Base-by-base conservation (phyloP, 2,797 vertebrate genomes). In the Ibycter americanus region DNA sequence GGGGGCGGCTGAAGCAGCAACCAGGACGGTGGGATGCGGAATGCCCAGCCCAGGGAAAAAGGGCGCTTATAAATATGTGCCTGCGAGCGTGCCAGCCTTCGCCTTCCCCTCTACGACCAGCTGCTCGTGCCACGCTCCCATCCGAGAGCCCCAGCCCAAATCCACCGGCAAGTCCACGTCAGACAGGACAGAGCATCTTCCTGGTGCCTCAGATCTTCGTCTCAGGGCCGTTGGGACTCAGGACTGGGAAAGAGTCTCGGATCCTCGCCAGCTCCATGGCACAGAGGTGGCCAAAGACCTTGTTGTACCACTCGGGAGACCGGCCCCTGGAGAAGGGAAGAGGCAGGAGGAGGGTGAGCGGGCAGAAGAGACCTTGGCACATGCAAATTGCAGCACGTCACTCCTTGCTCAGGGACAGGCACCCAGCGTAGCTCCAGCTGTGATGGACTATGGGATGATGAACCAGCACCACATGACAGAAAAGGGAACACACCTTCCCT, bases 281-380 rank as follows among this genome's bases (percentile, higher is more conserved):
- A 62, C 98, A 99, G 55, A 99, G 98, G 83, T 99, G 98, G 32
- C 99, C 98, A 27, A 98, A 99, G 61, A 99, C 98, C 88, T 99
- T 99, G 97, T 98, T 99, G 97, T 99, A 99, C 99, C 99, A 99
- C 87, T 99, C 99, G 3, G 98, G 98, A 97, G 99, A 99, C 34
- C 98, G 98, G 27, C 99, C 99, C 96, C 99, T 99, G 89, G 38
- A 62, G 83, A 95, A 71, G 61, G 21, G 8, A 97, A 90, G 52
- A 55, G 22, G 59, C 21, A 32, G 32, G 31, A 25, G 49, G 7
- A 16, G 32, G 20, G 13, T 76, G 31, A 85, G 62, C 0, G 0
- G 12, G 44, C 36, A 46, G 38, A 32, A 29, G 27, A 51, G 65
- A 20, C 22, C 16, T 5, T 3, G 8, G 46, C 38, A 32, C 1